Evolutionary conservation across 2,888 invertebrate genomes (phyloP).

Genomic region (Perithous albicinctus): DNA sequence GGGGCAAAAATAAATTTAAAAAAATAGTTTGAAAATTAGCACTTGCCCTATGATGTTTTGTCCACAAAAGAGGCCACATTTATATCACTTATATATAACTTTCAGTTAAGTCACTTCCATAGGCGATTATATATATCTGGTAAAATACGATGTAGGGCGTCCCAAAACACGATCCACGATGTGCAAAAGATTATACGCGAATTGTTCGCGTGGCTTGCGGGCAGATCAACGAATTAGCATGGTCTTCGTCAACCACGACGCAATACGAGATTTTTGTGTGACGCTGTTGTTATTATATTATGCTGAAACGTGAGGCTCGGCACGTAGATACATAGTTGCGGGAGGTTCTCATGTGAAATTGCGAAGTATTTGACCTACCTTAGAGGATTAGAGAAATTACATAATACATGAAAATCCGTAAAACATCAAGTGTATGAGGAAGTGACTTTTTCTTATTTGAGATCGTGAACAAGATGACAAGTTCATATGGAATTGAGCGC

Average conservation of each 20-base stretch:
- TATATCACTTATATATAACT: too few species aligned
- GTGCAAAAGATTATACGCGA: constrained; percentile 36
- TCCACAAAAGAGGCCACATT: too few species aligned
- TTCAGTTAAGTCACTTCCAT: too few species aligned
- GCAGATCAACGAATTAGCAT: constrained; percentile 38
- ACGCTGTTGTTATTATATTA: neutral
- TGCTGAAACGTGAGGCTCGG: constrained; percentile 18
- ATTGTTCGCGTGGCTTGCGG: constrained; percentile 14
- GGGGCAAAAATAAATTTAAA: too few species aligned
- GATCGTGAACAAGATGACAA: constrained; percentile 49
- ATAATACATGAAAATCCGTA: neutral
- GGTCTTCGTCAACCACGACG: constrained; percentile 12
- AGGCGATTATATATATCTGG: constrained; percentile 8
- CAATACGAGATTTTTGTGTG: constrained; percentile 34
- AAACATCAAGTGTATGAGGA: constrained; percentile 6
- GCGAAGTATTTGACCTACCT: neutral
- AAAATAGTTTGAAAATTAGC: too few species aligned
- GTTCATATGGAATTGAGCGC: constrained; percentile 40
- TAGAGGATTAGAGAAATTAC: neutral
- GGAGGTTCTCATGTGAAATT: neutral
- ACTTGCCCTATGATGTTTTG: too few species aligned
- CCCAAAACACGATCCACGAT: neutral
- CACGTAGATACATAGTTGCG: constrained; percentile 18
- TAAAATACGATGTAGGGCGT: constrained; percentile 14
- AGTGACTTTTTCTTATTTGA: constrained; percentile 28